Conservation (phyloP, 2,797 vertebrate species). For the Dryobates pubescens region DNA sequence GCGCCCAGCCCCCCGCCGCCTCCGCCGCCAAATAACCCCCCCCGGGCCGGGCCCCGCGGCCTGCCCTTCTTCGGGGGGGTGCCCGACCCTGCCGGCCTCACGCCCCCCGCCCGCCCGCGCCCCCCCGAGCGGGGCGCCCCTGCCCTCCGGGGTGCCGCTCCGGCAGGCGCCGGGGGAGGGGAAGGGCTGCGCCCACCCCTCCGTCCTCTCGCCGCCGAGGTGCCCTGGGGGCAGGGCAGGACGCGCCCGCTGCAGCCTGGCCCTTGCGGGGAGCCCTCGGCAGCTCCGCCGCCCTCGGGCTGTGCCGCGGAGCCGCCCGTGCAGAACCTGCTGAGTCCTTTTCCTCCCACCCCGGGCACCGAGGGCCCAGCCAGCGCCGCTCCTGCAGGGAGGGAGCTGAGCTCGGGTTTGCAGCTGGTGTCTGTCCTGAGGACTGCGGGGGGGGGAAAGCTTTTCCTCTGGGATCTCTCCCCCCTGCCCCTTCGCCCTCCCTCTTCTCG, state of each 20-base stretch:
- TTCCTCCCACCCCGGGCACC: neutral
- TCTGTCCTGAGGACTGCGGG: neutral
- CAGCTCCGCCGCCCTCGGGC: neutral
- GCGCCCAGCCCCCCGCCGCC: conserved; percentile 27
- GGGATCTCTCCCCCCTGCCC: neutral
- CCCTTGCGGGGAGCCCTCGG: neutral
- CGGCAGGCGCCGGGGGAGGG: neutral
- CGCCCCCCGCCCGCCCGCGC: neutral
- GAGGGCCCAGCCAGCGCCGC: neutral
- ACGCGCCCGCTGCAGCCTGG: neutral
- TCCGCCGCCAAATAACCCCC: conserved; percentile 67
- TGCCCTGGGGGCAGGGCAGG: neutral
- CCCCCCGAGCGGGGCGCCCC: neutral
- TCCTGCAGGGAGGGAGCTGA: neutral
- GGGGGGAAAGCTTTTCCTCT: neutral
- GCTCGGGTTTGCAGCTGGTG: neutral
- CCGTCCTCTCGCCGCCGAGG: neutral
- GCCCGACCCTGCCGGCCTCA: neutral
- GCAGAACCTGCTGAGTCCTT: conserved; percentile 54
- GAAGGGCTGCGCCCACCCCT: neutral
- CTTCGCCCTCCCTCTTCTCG: fast-evolving
- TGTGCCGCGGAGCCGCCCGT: neutral
- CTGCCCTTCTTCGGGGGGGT: neutral
- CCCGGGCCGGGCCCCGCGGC: neutral
- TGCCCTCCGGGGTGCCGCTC: neutral